Evolutionary conservation across 2,797 vertebrate genomes (phyloP), one percentile per base, ranked within the genome.

Genomic region (Tokudaia tokunoshimensis): DNA sequence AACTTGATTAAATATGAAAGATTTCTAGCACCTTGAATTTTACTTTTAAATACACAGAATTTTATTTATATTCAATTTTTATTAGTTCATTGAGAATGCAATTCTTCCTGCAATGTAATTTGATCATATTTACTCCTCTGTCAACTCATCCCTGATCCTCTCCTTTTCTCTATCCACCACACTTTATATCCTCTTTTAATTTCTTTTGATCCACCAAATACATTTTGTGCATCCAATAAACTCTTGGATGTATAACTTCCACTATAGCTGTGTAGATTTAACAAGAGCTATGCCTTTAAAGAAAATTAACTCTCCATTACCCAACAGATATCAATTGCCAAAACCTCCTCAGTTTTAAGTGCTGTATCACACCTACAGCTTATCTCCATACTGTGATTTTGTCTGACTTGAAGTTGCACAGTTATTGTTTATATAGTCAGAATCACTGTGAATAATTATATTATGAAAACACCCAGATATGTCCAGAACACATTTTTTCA

Each of bases 41-140:
- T 94, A 34, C 80, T n/a, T 96, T 97, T 94, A 31, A 6, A 83
- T 70, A 93, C 95, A 91, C 26, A 44, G 61, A 95, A n/a, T 5
- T 81, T n/a, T 57, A 80, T 24, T n/a, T 57, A 22, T 80, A n/a
- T 57, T 80, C 14, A 20, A n/a, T 24, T 57, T 52, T 57, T 13
- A 80, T n/a, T 55, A 80, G 52, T 80, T 80, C 50, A 34, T 20
- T 55, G 31, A 55, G 31, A 80, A 55, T 55, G 52, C 9, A 52
- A 52, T 52, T 52, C 52, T 80, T 52, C n/a, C 31, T 80, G n/a
- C 15, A 78, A 20, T 52, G 17, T 34, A 34, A 31, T 52, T 52
- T n/a, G 4, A 80, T 80, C 50, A 55, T 34, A 80, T 22, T 55
- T 80, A 80, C 34, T 34, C 31, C 47, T 80, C 50, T 17, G 31